Base-by-base conservation (phyloP, 2,113 vertebrate species). In the Columba livia region DNA sequence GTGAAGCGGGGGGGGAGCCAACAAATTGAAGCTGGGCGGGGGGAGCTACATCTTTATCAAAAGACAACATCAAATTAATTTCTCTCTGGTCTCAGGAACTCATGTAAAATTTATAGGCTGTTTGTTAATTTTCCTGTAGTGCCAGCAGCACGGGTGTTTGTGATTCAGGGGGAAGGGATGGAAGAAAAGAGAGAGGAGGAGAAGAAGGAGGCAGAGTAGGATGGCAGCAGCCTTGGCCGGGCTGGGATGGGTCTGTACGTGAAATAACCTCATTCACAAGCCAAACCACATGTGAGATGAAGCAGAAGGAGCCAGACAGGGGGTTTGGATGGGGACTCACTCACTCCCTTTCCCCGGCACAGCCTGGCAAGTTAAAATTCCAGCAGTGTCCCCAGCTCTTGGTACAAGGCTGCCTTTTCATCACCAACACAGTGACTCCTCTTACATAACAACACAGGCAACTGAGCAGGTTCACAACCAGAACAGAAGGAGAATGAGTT, bases 1-100 rank as follows among this genome's bases (percentile, higher is more conserved):
- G 77, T 61, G 60, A 87, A 77, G 73, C 67, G 15, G 16, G 8
- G 60, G 51, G 50, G 54, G 19, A 57, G 67, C 21, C 58, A 80
- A 93, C 85, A 86, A 90, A 93, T 80, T 80, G 79, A 92, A 96
- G 88, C n/a, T 88, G 69, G 87, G 67, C 87, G 56, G 85, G 91
- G 94, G 97, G 95, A 94, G 94, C 77, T 97, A 97, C 96, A 94
- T 97, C 96, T 98, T 97, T 98, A 97, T 98, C 92, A 97, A 97
- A 98, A 98, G 96, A 97, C 96, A 97, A 97, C 96, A 97, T 96
- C 97, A 97, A 96, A 97, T 98, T 98, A 98, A 97, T 98, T 97
- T 98, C 95, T 97, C 88, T 83, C 96, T 87, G 44, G 92, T 97
- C 89, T 96, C 50, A 5, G 89, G 81, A 96, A 87, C 97, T 98